These are phyloP conservation scores for Petrocephalus schoutedeni DNA, from an alignment of 2,797 vertebrate species.

Conservation along the genomic window DNA sequence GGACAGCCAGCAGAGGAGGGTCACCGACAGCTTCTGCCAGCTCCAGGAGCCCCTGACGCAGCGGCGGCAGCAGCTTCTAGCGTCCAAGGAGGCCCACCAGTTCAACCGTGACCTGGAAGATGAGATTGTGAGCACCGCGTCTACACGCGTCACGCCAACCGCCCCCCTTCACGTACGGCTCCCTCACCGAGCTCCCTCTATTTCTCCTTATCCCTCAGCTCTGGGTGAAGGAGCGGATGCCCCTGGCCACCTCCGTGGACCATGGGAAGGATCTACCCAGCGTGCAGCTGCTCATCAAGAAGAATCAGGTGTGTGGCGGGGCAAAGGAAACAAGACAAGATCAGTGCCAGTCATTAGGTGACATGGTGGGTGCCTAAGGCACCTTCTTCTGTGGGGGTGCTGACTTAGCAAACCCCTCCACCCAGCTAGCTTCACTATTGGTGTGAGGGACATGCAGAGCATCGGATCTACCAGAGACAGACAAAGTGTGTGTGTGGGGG, in stretches of 20 bases:
- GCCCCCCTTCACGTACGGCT: not conserved
- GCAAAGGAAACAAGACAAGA: not conserved
- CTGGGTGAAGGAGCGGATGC: slow-evolving; percentile 85
- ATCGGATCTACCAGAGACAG: not conserved
- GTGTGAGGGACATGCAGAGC: not conserved
- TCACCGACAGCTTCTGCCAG: slow-evolving; percentile 74
- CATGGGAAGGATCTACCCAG: slow-evolving; percentile 82
- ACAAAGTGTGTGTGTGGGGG: not conserved
- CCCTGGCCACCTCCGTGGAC: slow-evolving; percentile 78
- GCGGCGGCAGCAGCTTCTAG: slow-evolving; percentile 72
- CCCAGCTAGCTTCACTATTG: not conserved
- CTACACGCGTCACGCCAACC: not conserved
- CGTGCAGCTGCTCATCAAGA: slow-evolving; percentile 83
- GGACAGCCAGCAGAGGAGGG: slow-evolving; percentile 67
- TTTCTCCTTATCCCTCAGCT: slow-evolving; percentile 53
- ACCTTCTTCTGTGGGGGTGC: not conserved
- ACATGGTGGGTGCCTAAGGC: not conserved
- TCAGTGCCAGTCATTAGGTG: not conserved
- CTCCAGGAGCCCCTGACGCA: slow-evolving; percentile 71
- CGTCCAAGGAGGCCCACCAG: slow-evolving; percentile 82
- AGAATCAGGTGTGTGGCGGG: slow-evolving; percentile 71
- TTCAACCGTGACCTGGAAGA: slow-evolving; percentile 85
- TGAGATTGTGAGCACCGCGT: slow-evolving; percentile 71
- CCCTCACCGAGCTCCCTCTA: not conserved
- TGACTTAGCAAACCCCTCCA: not conserved